Base-by-base conservation (phyloP, 53 echinoderm and acorn worm species). In the Echinometra lucunter region DNA sequence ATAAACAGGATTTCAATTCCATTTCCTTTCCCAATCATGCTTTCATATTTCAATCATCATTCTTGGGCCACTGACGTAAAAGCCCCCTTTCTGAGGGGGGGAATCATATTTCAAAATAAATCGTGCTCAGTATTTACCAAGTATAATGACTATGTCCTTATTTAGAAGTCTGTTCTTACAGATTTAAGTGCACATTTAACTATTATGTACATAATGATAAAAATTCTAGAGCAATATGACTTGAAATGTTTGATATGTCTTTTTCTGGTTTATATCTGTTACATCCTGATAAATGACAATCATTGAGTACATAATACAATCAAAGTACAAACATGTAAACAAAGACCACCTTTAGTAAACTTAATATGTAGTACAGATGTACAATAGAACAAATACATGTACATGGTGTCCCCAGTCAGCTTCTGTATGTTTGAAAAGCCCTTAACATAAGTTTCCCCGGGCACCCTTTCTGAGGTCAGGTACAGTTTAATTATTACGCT, bases 1-100 rank as follows among this genome's bases (percentile, higher is more conserved):
- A 49, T 85, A 47, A 85, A 85, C 85, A 85, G 85, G 85, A 85
- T 85, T 85, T 85, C 85, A 49, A 85, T 30, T 47, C 85, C 49
- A 85, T 85, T 85, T 85, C 85, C 85, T 49, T 85, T 85, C 28
- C 85, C 28, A 23, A 12, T 49, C 85, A 23, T n/a, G 28, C 85
- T 21, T 85, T 23, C 40, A 1, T n/a, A 85, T 85, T n/a, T 85
- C 85, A 85, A 49, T 85, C 85, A 85, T n/a, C 85, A 12, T 85
- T n/a, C n/a, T 28, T 47, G 49, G 28, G 45, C 85, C n/a, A 28
- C 13, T 85, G 85, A 85, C 85, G 85, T 85, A 85, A 25, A 85
- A 85, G 78, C 42, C 78, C 21, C 38, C 21, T 21, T 18, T 40
- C 8, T 12, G 2, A 21, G 49, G 8, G 85, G 49, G 49, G 8